A percentile compares a stretch with the other conserved stretches of the same genome.
phyloP scores from a whole-genome alignment of 2,113 vertebrate species.

The cat (Felis catus) region F.catus_Fca126_mat1.0 CM031415.1:204272501-204273000 shows the following conservation, averaged over 20 bases:
- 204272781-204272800: background rate
- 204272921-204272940: background rate
- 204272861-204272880: background rate
- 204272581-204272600: background rate
- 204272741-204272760: rapidly evolving
- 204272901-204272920: too few species aligned
- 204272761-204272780: rapidly evolving
- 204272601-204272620: background rate
- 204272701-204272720: background rate
- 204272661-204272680: background rate
- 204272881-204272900: background rate
- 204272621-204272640: background rate
- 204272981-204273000: rapidly evolving
- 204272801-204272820: background rate
- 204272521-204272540: background rate
- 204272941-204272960: too few species aligned
- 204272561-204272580: background rate
- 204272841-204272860: background rate
- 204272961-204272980: too few species aligned
- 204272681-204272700: background rate
- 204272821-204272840: background rate
- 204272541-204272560: background rate
- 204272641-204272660: background rate
- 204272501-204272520: too few species aligned
- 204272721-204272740: background rate